Conservation (phyloP, 2,113 vertebrate genomes). For the Merops nubicus region DNA sequence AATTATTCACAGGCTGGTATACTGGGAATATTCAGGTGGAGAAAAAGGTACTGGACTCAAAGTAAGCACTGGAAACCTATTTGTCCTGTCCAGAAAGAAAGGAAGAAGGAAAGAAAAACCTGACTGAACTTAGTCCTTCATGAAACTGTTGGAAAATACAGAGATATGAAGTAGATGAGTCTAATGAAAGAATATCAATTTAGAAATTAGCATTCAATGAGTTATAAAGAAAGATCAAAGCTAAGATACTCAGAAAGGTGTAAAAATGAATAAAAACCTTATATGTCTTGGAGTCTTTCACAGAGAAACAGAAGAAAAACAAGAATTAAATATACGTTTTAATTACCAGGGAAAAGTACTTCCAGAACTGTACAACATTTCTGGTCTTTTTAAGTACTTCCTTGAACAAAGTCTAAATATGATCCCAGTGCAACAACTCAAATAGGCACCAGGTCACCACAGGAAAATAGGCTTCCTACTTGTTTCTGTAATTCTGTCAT, state of each 20-base stretch:
- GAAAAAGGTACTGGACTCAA: background rate
- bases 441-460: background rate
- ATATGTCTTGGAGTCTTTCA: background rate
- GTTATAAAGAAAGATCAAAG: background rate
- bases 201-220: background rate
- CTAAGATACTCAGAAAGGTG: background rate
- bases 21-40: background rate
- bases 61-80: background rate
- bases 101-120: background rate
- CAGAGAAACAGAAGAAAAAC: background rate
- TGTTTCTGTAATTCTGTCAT: background rate
- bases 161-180: background rate
- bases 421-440: background rate
- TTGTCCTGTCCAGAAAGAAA: background rate
- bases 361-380: background rate
- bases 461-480: background rate
- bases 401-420: background rate
- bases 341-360: background rate
- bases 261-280: background rate
- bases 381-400: background rate
- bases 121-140: background rate
- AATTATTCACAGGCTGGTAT: background rate
- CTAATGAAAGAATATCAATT: background rate
- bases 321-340: background rate
- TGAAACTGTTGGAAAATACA: background rate